These are phyloP conservation scores for Micrastur ruficollis DNA, from an alignment of 2,797 vertebrate species.

Conservation along the genomic window DNA sequence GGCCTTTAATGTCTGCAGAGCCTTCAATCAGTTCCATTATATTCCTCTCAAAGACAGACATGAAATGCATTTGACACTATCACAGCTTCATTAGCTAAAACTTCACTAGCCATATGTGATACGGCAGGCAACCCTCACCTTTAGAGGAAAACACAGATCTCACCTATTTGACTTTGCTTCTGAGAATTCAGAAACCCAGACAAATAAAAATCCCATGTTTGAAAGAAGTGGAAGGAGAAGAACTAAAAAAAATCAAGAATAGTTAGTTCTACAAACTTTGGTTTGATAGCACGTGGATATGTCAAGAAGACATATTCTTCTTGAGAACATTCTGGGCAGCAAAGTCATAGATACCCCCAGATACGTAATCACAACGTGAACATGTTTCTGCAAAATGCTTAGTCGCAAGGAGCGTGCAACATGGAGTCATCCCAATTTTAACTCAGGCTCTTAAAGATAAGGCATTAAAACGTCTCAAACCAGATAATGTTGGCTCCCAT, in stretches of 20 bases:
- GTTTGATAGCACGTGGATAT: neutral
- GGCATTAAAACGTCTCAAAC: neutral
- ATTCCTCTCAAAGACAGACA: neutral
- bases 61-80: neutral
- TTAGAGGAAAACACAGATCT: neutral
- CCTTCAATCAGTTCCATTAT: neutral
- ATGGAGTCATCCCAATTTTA: neutral
- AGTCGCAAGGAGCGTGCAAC: neutral
- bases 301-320: neutral
- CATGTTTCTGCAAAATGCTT: neutral
- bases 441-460: neutral
- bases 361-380: neutral
- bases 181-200: neutral
- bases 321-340: neutral
- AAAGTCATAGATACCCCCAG: neutral
- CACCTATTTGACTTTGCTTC: neutral
- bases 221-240: neutral
- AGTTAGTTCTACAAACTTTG: neutral
- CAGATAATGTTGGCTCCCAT: neutral
- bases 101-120: neutral
- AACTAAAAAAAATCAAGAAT: neutral
- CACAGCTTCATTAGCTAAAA: neutral
- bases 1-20: neutral
- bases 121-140: neutral
- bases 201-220: neutral